Base-by-base conservation (phyloP, 2,113 vertebrate genomes). In the Phaethon lepturus region DNA sequence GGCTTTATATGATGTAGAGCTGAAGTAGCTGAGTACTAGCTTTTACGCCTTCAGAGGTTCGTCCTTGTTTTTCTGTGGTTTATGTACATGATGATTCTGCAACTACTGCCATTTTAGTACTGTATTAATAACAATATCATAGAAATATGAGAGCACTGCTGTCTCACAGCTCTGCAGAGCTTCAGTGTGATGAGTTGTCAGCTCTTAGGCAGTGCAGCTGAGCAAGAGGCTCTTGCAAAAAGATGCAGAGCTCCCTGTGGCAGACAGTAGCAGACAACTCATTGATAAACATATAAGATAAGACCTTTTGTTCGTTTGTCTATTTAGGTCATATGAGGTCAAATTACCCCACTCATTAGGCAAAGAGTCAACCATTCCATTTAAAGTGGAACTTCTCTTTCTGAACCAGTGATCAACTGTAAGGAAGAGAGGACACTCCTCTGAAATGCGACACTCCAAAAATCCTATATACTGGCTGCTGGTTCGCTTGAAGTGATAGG, bases 381-480 rank as follows among this genome's bases (percentile, higher is more conserved):
- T 89, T 62, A 10, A 71, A 95, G n/a, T 69, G 49, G 90, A 82
- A 67, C 60, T 96, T 67, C 20, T 88, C 35, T 68, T 94, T 88
- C 72, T 83, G 26, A 91, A 67, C 56, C 25, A 64, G 64, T 66
- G 15, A 80, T 85, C 38, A 89, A 10, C 50, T 89, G 7, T 44
- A 67, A 58, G 24, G 45, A 91, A 71, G 15, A 83, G 31, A 78
- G 22, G 35, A 93, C 14, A 58, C 8, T 82, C 69, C 22, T 31
- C 13, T 49, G 84, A 73, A 93, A 84, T 63, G 26, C 87, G 86
- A 1, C 35, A n/a, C 81, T 74, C 45, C 56, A 29, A 26, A 94
- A 94, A 58, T 91, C 59, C 35, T 88, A 2, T 35, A 26, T 86
- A 29, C 31, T 64, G 22, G 38, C n/a, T 88, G 18, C 67, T 77